Conservation (phyloP, 2,888 invertebrate genomes). For the Xestobium rufovillosum region DNA sequence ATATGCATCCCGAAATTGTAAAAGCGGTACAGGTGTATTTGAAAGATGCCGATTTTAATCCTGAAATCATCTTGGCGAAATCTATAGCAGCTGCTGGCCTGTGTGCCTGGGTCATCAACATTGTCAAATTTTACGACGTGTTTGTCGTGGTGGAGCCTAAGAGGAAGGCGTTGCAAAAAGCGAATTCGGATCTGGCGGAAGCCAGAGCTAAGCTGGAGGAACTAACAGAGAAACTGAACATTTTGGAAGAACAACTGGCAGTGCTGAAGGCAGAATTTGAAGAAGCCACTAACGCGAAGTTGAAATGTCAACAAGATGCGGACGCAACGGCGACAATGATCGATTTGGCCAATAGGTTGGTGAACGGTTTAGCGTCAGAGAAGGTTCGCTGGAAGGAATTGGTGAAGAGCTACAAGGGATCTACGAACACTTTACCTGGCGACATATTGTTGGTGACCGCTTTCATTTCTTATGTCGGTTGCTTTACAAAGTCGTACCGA, state of each 20-base stretch:
- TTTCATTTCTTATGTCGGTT: constrained; percentile 92
- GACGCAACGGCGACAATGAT: constrained; percentile 84
- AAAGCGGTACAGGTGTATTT: constrained; percentile 64
- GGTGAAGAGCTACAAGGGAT: constrained; percentile 54
- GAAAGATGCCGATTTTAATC: constrained; percentile 70
- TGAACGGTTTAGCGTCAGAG: constrained; percentile 88
- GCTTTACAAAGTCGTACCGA: constrained; percentile 81
- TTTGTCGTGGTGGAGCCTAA: constrained; percentile 91
- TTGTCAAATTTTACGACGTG: constrained; percentile 81
- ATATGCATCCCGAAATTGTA: constrained; percentile 80
- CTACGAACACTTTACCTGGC: constrained; percentile 76
- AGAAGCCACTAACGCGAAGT: constrained; percentile 75
- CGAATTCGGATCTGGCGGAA: constrained; percentile 74
- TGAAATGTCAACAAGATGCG: constrained; percentile 87
- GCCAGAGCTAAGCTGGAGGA: constrained; percentile 73
- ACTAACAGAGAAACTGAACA: constrained; percentile 66
- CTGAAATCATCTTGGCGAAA: constrained; percentile 75
- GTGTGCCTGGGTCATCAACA: constrained; percentile 92
- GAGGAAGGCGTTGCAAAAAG: constrained; percentile 73
- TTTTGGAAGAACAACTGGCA: constrained; percentile 70
- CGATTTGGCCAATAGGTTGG: constrained; percentile 83
- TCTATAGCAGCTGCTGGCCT: constrained; percentile 88
- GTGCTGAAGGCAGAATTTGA: constrained; percentile 76
- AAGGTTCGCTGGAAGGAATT: constrained; percentile 73
- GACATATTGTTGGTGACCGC: constrained; percentile 84